Evolutionary conservation across 1,140 invertebrate genomes (phyloP).

Genomic region (Telenomus remus): DNA sequence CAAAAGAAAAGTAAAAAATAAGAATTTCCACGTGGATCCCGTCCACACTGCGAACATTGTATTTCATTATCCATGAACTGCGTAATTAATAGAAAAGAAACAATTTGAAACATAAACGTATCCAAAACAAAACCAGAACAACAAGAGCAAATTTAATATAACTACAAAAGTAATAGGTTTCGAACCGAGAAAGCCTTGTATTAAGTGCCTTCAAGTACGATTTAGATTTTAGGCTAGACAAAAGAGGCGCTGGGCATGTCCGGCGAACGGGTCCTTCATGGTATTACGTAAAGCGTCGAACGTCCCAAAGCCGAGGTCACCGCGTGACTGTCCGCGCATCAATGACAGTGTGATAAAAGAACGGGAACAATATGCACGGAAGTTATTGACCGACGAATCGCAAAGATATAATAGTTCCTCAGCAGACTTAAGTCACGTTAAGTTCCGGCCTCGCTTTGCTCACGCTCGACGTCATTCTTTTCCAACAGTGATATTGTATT

Average conservation of each 20-base stretch:
- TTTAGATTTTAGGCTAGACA: constrained; percentile 74
- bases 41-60: constrained; percentile 41
- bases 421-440: constrained; percentile 36
- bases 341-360: constrained; percentile 45
- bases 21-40: constrained; percentile 46
- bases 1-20: constrained; percentile 44
- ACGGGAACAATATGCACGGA: constrained; percentile 30
- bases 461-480: constrained; percentile 50
- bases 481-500: constrained; percentile 73
- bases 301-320: constrained; percentile 42
- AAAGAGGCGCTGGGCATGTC: constrained; percentile 73
- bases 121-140: constrained; percentile 57
- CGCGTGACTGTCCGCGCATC: constrained; percentile 37
- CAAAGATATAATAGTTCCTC: constrained; percentile 56
- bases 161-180: constrained; percentile 58
- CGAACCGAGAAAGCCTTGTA: constrained; percentile 74
- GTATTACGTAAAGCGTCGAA: constrained; percentile 63
- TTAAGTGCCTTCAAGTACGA: constrained; percentile 76
- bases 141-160: constrained; percentile 23
- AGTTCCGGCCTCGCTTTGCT: constrained; percentile 50
- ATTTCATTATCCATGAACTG: constrained; percentile 29
- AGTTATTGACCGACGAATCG: constrained; percentile 33
- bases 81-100: constrained; percentile 33
- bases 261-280: constrained; percentile 69
- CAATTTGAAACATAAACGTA: constrained; percentile 57